These are phyloP conservation scores for Acrocephalus arundinaceus DNA, from an alignment of 2,113 vertebrate genomes.

Conservation along the genomic window DNA sequence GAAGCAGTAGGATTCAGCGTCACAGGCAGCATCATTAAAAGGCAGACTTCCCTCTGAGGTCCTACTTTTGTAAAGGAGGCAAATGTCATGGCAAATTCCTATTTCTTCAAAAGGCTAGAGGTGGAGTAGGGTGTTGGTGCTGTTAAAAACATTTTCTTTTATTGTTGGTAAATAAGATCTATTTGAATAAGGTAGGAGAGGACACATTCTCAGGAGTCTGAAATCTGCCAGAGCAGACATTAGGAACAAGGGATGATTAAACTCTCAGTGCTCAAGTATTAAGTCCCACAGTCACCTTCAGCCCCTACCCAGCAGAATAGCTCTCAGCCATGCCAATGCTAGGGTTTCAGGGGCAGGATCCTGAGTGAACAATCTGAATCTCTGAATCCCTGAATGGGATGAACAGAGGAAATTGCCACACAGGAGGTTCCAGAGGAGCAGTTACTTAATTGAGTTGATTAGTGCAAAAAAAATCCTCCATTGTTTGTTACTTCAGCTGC, in stretches of 20 bases:
- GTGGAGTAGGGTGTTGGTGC: neutral
- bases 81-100: neutral
- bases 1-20: neutral
- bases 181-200: neutral
- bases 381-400: neutral
- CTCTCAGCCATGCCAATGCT: neutral
- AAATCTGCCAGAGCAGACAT: neutral
- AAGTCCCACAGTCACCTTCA: neutral
- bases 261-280: neutral
- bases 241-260: neutral
- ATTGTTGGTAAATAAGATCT: neutral
- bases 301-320: neutral
- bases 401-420: neutral
- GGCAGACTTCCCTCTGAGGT: neutral
- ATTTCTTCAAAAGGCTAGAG: neutral
- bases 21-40: neutral
- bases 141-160: neutral
- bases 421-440: neutral
- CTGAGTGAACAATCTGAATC: too few relatives aligned
- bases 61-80: neutral
- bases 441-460: neutral
- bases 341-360: neutral
- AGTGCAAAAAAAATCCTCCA: neutral
- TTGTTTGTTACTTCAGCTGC: neutral
- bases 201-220: neutral